Percentiles rank a stretch among this genome's conserved stretches.
Conservation (phyloP, 2,113 vertebrate species). For the Aphyosemion australe region DNA sequence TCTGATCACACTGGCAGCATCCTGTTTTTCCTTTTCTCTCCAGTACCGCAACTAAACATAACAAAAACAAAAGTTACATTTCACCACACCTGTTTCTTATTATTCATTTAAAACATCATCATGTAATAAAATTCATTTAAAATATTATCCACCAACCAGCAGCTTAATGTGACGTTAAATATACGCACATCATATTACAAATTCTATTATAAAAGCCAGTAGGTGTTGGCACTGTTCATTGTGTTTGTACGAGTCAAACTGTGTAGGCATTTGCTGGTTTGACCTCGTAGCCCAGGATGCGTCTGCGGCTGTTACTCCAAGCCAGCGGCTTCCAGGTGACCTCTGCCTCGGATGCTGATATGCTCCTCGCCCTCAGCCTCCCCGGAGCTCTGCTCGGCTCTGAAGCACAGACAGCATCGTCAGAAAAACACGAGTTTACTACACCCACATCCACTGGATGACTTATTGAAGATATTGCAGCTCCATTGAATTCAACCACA, state of each 20-base stretch:
- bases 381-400: conserved; percentile 88
- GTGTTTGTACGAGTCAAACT: conserved; percentile 15
- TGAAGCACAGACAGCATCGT: conserved; percentile 61
- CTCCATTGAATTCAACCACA: background rate
- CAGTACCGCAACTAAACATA: conserved; percentile 87
- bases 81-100: background rate
- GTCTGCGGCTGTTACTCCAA: conserved; percentile 87
- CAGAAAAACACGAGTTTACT: conserved; percentile 29
- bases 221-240: conserved; percentile 29
- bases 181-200: background rate
- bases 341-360: conserved; percentile 90
- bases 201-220: conserved; percentile 7
- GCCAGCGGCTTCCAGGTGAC: conserved; percentile 88
- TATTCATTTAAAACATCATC: background rate
- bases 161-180: conserved; percentile 10
- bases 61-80: conserved; percentile 13
- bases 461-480: conserved; percentile 15
- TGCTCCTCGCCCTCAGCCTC: conserved; percentile 83
- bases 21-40: conserved; percentile 86
- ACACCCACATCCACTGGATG: conserved; percentile 27
- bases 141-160: conserved; percentile 11
- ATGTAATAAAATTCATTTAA: background rate
- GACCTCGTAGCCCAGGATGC: conserved; percentile 95
- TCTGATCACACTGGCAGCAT: conserved; percentile 85
- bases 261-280: conserved; percentile 69